These are phyloP conservation scores for Hirudo medicinalis DNA, from an alignment of 1,140 invertebrate species.

Conservation along the genomic window DNA sequence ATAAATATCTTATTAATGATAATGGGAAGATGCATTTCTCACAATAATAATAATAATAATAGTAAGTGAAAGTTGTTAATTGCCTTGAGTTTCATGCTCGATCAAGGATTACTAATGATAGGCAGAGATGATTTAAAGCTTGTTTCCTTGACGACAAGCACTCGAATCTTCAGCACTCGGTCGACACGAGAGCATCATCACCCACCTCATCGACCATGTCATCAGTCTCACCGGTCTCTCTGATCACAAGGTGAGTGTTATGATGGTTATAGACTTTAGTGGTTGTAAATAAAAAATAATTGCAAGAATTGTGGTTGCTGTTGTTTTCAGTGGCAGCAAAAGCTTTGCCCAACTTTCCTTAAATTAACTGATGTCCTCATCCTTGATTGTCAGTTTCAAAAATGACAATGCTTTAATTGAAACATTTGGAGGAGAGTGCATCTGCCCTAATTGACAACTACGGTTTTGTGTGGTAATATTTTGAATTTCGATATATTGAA, in stretches of 20 bases:
- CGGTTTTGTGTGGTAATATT: not conserved
- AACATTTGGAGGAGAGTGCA: not conserved
- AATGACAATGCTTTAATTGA: not conserved
- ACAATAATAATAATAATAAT: too few relatives aligned
- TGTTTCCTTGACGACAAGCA: not conserved
- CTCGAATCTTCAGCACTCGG: not conserved
- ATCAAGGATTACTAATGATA: not conserved
- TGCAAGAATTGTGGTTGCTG: not conserved
- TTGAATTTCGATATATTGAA: slow-evolving; percentile 4
- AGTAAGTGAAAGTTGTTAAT: too few relatives aligned
- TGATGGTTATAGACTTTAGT: not conserved
- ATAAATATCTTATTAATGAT: too few relatives aligned
- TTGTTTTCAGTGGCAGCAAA: not conserved
- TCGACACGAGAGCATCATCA: slow-evolving; percentile 40
- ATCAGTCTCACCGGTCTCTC: slow-evolving; percentile 42
- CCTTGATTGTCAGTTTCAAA: not conserved
- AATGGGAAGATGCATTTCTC: too few relatives aligned
- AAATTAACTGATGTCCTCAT: not conserved
- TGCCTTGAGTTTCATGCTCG: too few relatives aligned
- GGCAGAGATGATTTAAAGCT: not conserved
- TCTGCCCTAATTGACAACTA: not conserved
- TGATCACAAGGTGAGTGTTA: slow-evolving; percentile 40
- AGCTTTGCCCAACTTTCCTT: not conserved
- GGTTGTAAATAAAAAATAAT: not conserved
- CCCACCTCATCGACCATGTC: slow-evolving; percentile 43